A percentile compares a stretch with the other conserved stretches of the same genome.
phyloP scores from a whole-genome alignment of 1,140 invertebrate species.

The Lerema accius region DNA sequence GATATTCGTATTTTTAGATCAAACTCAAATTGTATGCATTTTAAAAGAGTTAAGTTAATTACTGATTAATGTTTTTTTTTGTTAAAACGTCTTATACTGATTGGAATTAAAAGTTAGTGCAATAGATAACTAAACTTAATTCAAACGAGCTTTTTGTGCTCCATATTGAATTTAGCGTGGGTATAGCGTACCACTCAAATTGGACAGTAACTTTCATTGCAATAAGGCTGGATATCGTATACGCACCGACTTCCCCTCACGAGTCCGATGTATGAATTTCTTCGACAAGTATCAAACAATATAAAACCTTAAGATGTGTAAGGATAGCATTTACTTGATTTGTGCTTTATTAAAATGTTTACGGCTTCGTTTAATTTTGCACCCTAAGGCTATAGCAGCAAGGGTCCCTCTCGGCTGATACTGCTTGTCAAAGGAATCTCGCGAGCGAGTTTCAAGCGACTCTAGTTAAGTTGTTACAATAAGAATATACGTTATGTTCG shows the following conservation, averaged over 20 bases:
- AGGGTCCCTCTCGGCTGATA: slow-evolving; percentile 16
- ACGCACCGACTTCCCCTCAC: neutral
- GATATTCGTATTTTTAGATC: neutral
- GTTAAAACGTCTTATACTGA: neutral
- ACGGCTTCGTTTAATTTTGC: slow-evolving; percentile 12
- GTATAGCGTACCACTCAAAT: neutral
- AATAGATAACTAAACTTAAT: neutral
- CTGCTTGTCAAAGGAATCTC: slow-evolving; percentile 5
- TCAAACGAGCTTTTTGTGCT: neutral
- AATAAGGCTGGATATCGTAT: neutral
- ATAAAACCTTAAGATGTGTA: neutral
- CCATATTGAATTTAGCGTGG: neutral
- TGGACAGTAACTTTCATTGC: neutral
- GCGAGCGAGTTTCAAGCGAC: slow-evolving; percentile 9
- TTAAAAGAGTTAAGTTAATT: slow-evolving; percentile 1
- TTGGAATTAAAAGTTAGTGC: neutral
- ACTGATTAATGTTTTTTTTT: neutral
- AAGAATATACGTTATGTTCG: slow-evolving; percentile 8
- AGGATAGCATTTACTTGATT: slow-evolving; percentile 21
- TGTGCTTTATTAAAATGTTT: slow-evolving; percentile 16
- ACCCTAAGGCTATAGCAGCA: slow-evolving; percentile 10
- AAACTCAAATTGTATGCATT: neutral
- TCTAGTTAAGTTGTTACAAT: slow-evolving; percentile 2
- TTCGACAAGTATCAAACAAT: slow-evolving; percentile 17
- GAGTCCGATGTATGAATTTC: slow-evolving; percentile 13